A percentile compares a stretch with the other conserved stretches of the same genome.
Evolutionary conservation across 1,140 invertebrate species (phyloP).

Genomic region (Solenopsis invicta): DNA sequence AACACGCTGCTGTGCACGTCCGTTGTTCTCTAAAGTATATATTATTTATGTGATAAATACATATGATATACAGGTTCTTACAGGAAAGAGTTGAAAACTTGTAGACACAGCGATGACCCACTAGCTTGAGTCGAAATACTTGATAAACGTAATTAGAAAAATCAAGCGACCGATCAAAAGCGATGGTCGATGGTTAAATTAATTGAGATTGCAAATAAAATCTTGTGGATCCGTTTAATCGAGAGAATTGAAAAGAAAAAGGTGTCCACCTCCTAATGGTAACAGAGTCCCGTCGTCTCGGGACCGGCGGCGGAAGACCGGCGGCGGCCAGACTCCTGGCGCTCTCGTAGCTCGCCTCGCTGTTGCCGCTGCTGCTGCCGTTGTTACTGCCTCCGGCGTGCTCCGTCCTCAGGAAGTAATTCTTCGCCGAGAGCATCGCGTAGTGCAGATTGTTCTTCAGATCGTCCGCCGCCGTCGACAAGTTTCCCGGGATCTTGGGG

Average conservation of each 20-base stretch:
- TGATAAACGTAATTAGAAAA: too few relatives aligned
- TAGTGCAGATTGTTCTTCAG: conserved; percentile 88
- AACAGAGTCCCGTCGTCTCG: conserved; percentile 82
- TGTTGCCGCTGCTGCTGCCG: conserved; percentile 86
- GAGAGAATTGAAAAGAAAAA: not conserved
- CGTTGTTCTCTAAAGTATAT: conserved; percentile 80
- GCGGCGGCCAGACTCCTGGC: conserved; percentile 83
- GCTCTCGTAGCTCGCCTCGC: conserved; percentile 88
- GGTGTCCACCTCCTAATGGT: conserved; percentile 71
- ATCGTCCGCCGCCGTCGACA: conserved; percentile 90
- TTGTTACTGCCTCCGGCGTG: conserved; percentile 75
- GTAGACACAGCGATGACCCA: not conserved
- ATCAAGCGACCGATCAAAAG: too few relatives aligned
- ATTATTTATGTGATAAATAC: not conserved
- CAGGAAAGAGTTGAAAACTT: not conserved
- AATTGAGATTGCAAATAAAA: not conserved
- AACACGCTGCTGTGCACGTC: conserved; percentile 84
- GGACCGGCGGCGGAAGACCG: conserved; percentile 84
- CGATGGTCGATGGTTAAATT: too few relatives aligned
- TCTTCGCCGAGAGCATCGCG: conserved; percentile 87
- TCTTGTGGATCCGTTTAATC: not conserved
- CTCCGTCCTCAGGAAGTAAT: conserved; percentile 83
- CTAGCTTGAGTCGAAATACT: too few relatives aligned
- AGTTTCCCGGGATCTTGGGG: conserved; percentile 89
- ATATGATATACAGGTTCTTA: not conserved